Percentiles rank a stretch among this genome's conserved stretches.
phyloP scores from a whole-genome alignment of 2,888 invertebrate species.

The Machimus atricapillus region DNA sequence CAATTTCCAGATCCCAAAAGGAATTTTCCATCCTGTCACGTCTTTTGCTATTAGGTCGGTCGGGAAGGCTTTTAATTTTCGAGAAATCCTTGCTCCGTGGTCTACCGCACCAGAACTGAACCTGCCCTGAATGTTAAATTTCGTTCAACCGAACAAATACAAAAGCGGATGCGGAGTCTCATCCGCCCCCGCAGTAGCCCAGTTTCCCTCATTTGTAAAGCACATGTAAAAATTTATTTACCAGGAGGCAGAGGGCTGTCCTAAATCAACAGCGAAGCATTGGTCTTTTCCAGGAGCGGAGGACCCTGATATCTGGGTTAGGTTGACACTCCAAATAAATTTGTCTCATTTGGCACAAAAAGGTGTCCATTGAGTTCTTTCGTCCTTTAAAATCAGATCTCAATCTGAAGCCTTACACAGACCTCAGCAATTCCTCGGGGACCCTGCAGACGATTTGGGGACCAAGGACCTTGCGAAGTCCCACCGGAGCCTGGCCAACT shows the following conservation, averaged over 20 bases:
- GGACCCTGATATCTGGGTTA: neutral
- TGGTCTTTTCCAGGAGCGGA: neutral
- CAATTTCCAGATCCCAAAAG: neutral
- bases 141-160: neutral
- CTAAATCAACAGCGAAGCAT: conserved; percentile 25
- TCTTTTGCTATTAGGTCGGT: neutral
- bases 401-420: neutral
- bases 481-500: neutral
- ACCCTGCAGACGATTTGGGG: neutral
- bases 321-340: conserved; percentile 30
- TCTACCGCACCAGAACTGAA: neutral
- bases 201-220: conserved; percentile 15
- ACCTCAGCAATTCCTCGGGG: neutral
- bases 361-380: conserved; percentile 5
- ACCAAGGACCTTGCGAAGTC: neutral
- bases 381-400: neutral
- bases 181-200: neutral
- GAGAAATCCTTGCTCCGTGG: neutral
- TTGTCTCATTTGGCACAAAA: conserved; percentile 30
- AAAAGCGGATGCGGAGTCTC: neutral
- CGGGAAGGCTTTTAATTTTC: conserved; percentile 27
- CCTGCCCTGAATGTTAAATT: conserved; percentile 27
- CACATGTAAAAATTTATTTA: conserved; percentile 33
- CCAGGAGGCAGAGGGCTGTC: neutral
- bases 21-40: neutral